Base-by-base conservation (phyloP, 2,888 invertebrate genomes). In the Arrhopalites spinosus region DNA sequence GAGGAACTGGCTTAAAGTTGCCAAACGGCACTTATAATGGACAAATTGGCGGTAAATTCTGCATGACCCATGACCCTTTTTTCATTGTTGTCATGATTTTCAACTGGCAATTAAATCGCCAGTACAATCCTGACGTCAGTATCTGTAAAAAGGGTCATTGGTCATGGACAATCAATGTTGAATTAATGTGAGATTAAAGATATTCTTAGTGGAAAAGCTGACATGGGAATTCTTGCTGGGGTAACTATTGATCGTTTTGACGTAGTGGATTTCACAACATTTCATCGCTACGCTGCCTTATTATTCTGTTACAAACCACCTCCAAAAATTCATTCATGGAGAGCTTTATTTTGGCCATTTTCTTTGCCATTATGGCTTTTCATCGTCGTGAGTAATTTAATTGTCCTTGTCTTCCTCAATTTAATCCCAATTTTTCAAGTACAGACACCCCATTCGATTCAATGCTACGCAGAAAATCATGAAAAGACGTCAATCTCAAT, bases 1-100 rank as follows among this genome's bases (percentile, higher is more conserved):
- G 76, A 1, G 80, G 78, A 5, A 79, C 79, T 8, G 81, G 80
- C 0, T 23, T 47, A 0, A 47, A 47, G 25, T 15, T 67, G 0
- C 73, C 77, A 23, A 76, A 74, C 15, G 78, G 77, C 17, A 61
- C 73, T 30, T 81, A 80, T 80, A 15, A 77, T 2, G 79, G 79
- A 5, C 36, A 36, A 36, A 53, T 53, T 53, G 20, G 50, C 7
- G 15, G 7, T 45, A 45, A 7, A 11, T 45, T 7, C 15, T 45
- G 15, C 7, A 11, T 45, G 15, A 11, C 7, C 7, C 7, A 45
- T 11, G 7, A 45, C 7, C 7, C 45, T 11, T 45, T 45, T 7
- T 45, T 11, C 45, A 15, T 11, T 45, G 15, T 15, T 45, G 7
- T 45, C 45, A 45, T 45, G 15, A 7, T 45, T 11, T 11, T 45